A percentile compares a stretch with the other conserved stretches of the same genome.
These are phyloP conservation scores for Cydia pomonella DNA, from an alignment of 1,140 invertebrate genomes.

Conservation along the genomic window DNA sequence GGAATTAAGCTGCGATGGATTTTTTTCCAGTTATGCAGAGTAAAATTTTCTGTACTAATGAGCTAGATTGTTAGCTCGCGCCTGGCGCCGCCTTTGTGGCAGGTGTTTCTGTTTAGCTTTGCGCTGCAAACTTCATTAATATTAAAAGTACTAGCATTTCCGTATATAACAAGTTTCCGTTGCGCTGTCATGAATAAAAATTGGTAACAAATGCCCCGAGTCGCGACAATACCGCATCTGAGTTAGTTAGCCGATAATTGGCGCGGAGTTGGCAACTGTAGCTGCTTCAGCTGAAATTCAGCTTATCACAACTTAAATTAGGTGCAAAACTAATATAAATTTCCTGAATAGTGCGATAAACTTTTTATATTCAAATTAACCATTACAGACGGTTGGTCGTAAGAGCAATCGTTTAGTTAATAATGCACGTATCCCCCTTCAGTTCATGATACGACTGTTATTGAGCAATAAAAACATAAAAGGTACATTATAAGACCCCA, in stretches of 20 bases:
- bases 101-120: slow-evolving; percentile 53
- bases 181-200: slow-evolving; percentile 28
- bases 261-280: slow-evolving; percentile 12
- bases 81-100: slow-evolving; percentile 48
- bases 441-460: slow-evolving; percentile 49
- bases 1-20: slow-evolving; percentile 65
- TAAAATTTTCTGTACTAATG: slow-evolving; percentile 63
- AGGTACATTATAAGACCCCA: slow-evolving; percentile 28
- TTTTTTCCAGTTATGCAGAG: slow-evolving; percentile 59
- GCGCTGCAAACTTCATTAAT: slow-evolving; percentile 49
- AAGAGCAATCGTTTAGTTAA: slow-evolving; percentile 15
- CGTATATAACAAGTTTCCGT: slow-evolving; percentile 12
- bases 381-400: not conserved
- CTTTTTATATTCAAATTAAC: slow-evolving; percentile 18
- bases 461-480: slow-evolving; percentile 58
- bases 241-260: slow-evolving; percentile 32
- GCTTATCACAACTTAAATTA: slow-evolving; percentile 15
- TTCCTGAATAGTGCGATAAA: slow-evolving; percentile 6
- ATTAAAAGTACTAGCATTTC: slow-evolving; percentile 38
- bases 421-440: slow-evolving; percentile 36
- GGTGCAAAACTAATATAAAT: slow-evolving; percentile 24
- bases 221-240: slow-evolving; percentile 30
- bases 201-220: slow-evolving; percentile 20
- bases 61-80: slow-evolving; percentile 60
- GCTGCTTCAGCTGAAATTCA: slow-evolving; percentile 25